Percentiles rank a stretch among this genome's conserved stretches.
phyloP scores from a whole-genome alignment of 2,797 vertebrate species.

The Crenuchus spilurus region DNA sequence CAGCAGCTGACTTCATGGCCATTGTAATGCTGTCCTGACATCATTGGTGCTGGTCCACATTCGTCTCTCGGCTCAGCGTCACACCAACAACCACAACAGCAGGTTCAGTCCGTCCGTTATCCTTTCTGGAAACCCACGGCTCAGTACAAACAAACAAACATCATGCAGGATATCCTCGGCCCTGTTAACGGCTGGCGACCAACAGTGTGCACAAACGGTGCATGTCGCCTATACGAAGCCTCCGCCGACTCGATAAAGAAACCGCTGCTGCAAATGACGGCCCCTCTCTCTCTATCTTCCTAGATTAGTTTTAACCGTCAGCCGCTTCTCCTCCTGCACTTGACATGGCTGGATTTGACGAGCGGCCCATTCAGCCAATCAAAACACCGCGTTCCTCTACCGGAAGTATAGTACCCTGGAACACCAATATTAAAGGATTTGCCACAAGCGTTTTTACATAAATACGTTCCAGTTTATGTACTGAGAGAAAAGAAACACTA shows the following conservation, averaged over 20 bases:
- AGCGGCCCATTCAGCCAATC: constrained; percentile 49
- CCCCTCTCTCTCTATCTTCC: constrained; percentile 27
- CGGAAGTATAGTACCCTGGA: background rate
- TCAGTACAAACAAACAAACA: constrained; percentile 38
- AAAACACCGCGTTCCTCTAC: background rate
- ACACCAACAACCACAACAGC: constrained; percentile 18
- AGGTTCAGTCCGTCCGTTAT: constrained; percentile 31
- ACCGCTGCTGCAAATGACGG: constrained; percentile 3
- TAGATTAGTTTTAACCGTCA: constrained; percentile 11
- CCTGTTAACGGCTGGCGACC: background rate
- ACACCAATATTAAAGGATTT: too few relatives aligned
- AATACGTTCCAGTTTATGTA: too few relatives aligned
- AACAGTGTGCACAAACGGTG: background rate
- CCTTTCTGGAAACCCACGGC: constrained; percentile 7
- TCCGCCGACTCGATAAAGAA: background rate
- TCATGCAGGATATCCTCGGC: background rate
- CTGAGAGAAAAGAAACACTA: too few relatives aligned
- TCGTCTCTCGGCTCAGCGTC: constrained; percentile 35
- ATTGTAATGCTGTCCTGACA: constrained; percentile 96
- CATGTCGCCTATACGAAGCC: background rate
- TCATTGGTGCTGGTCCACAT: constrained; percentile 83
- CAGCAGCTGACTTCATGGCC: constrained; percentile 99
- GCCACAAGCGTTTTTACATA: too few relatives aligned
- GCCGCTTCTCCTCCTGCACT: constrained; percentile 14
- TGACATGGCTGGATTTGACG: constrained; percentile 49